Evolutionary conservation across 2,797 vertebrate species (phyloP), one percentile per base, ranked within the genome.

Genomic region (Cebuella pygmaea): DNA sequence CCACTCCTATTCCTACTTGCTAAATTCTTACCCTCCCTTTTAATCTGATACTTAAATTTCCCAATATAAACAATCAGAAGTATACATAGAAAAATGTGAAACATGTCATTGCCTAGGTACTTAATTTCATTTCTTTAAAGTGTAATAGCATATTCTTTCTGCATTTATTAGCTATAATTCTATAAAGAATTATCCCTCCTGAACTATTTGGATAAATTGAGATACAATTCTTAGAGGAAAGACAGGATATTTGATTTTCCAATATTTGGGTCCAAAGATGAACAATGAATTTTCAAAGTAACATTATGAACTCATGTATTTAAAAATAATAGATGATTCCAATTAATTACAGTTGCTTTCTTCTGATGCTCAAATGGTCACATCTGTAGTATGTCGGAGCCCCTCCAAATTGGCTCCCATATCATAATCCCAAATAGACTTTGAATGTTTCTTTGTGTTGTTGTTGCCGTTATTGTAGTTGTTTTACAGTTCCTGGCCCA

Each of bases 261-360:
- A 83, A 36, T 67, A 67, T 91, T 93, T 78, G 80, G 24, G 20
- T 20, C 41, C 36, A 81, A 67, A 83, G 41, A 75, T 86, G 10
- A 80, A 87, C 26, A 90, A 79, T 44, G 7, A 75, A 57, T 88
- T 90, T 92, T 96, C 85, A 82, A 85, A 94, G 46, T 89, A 91
- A 96, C 64, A 95, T 52, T 93, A 79, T 80, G 81, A 80, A 97
- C 27, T 87, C 59, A n/a, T 76, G 39, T n/a, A 92, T 88, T 90
- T 88, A 96, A 93, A 96, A 96, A 85, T 74, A 93, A 94, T 55
- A 41, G 46, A 74, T 74, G 61, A 39, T 91, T 97, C 57, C 59
- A 87, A 93, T 78, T 86, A 83, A 95, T 7, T 96, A 19, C 26
- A 95, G 4, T 80, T 14, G 67, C 36, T 57, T 14, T 94, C 72